Percentiles rank a stretch among this genome's conserved stretches.
phyloP scores from a whole-genome alignment of 2,797 vertebrate genomes.

The Typhlichthys subterraneus region DNA sequence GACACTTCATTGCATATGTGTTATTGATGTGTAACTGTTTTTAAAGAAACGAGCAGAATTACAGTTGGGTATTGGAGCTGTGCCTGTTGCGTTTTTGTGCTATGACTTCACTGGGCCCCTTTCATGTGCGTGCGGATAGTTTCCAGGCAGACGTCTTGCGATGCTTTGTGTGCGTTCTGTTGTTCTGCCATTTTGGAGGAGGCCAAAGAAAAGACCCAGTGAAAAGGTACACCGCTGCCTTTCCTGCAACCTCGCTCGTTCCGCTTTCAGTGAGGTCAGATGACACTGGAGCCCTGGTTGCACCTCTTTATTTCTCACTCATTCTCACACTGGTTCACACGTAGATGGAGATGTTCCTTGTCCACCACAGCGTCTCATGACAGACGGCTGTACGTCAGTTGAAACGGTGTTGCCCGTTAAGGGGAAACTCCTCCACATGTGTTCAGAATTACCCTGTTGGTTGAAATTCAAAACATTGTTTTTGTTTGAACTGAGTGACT shows the following conservation, averaged over 20 bases:
- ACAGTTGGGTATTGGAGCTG: constrained; percentile 29
- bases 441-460: too few relatives aligned
- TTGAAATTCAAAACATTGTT: too few relatives aligned
- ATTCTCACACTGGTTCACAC: neutral
- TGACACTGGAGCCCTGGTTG: constrained; percentile 61
- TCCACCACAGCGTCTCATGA: too few relatives aligned
- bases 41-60: constrained; percentile 10
- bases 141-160: constrained; percentile 63
- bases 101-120: constrained; percentile 67
- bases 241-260: constrained; percentile 60
- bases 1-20: neutral
- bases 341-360: too few relatives aligned
- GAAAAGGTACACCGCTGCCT: constrained; percentile 73
- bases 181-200: constrained; percentile 51
- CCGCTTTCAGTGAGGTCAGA: constrained; percentile 70
- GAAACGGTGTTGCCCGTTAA: too few relatives aligned
- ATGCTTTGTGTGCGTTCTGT: constrained; percentile 56
- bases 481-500: too few relatives aligned
- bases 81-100: constrained; percentile 51
- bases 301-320: constrained; percentile 29
- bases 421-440: too few relatives aligned
- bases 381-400: too few relatives aligned
- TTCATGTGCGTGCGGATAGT: constrained; percentile 64
- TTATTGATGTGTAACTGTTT: neutral
- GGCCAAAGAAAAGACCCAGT: constrained; percentile 63